Evolutionary conservation across 2,888 invertebrate species (phyloP).

Genomic region (Limnephilus marmoratus): DNA sequence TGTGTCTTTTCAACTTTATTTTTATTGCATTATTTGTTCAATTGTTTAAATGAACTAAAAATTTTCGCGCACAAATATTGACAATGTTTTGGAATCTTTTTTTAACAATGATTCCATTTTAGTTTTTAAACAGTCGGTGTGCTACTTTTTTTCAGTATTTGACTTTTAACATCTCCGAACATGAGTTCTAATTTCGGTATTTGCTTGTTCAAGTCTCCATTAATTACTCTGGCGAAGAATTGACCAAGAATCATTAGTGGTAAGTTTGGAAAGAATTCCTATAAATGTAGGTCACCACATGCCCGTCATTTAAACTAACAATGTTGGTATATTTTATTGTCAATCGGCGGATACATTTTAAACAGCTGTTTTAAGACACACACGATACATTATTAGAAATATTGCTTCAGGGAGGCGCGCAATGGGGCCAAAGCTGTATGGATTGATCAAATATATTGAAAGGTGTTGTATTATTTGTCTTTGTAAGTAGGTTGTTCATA

Average conservation of each 20-base stretch:
- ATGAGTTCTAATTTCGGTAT: neutral
- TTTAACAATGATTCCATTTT: neutral
- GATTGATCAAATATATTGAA: neutral
- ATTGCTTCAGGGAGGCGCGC: neutral
- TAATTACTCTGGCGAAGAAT: constrained; percentile 7
- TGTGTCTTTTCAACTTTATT: neutral
- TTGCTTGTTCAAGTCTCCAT: constrained; percentile 23
- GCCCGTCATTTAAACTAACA: neutral
- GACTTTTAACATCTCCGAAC: neutral
- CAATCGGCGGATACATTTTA: constrained; percentile 15
- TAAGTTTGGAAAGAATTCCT: constrained; percentile 7
- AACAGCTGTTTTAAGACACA: constrained; percentile 23
- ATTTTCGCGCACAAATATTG: neutral
- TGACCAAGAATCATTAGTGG: neutral
- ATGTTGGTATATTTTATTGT: constrained; percentile 22
- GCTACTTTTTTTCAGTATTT: neutral
- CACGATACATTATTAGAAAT: neutral
- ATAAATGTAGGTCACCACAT: constrained; percentile 27
- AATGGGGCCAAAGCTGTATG: neutral
- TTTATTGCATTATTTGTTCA: neutral
- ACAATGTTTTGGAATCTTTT: neutral
- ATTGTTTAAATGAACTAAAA: neutral
- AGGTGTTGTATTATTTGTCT: too few relatives aligned
- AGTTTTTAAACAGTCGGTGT: neutral
- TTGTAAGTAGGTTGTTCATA: too few relatives aligned